A percentile compares a stretch with the other conserved stretches of the same genome.
phyloP scores from a whole-genome alignment of 2,797 vertebrate species.

The Cyclura pinguis region DNA sequence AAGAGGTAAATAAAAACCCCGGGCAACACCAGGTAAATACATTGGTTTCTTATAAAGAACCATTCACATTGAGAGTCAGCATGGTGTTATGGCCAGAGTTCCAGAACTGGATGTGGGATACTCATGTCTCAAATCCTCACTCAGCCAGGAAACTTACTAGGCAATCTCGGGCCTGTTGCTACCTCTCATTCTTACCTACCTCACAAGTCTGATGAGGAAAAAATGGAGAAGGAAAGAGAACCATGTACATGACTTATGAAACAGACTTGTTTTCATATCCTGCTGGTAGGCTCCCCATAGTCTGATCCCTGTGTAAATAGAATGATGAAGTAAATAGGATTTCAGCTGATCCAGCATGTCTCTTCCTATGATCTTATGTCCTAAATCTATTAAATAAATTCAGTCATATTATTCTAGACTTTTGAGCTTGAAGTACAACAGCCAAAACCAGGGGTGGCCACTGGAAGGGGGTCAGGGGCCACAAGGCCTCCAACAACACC shows the following conservation, averaged over 20 bases:
- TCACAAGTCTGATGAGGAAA: neutral
- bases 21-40: too few species aligned
- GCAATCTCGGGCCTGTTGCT: neutral
- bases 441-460: neutral
- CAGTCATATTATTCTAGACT: too few species aligned
- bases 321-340: too few species aligned
- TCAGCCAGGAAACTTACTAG: neutral
- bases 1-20: too few species aligned
- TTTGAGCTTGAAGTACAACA: neutral
- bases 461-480: too few species aligned
- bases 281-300: too few species aligned
- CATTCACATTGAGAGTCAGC: neutral
- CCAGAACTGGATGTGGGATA: neutral
- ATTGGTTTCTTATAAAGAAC: neutral
- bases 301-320: too few species aligned
- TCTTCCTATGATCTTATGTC: too few species aligned
- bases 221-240: neutral
- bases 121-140: neutral
- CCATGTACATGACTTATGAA: neutral
- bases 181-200: neutral
- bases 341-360: too few species aligned
- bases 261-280: too few species aligned
- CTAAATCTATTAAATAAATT: too few species aligned
- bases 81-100: neutral
- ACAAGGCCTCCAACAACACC: too few species aligned